These are phyloP conservation scores for Gorilla gorilla DNA, from an alignment of 2,113 vertebrate genomes.

Conservation along the genomic window DNA sequence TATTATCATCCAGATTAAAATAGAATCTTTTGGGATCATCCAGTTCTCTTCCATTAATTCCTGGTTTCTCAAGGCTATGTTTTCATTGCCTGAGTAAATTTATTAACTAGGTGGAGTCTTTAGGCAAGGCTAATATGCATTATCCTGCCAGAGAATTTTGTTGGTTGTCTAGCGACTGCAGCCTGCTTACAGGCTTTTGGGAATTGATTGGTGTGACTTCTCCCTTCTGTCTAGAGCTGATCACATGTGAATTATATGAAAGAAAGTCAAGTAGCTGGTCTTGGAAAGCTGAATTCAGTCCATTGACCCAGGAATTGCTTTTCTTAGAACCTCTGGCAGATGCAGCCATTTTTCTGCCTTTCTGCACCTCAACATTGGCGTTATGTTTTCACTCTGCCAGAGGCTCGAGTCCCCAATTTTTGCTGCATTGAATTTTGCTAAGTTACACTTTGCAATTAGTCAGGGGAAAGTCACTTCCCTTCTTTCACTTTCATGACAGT, in stretches of 20 bases:
- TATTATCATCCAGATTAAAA: not conserved
- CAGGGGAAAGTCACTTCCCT: not conserved
- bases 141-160: not conserved
- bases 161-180: not conserved
- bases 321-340: not conserved
- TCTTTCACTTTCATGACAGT: not conserved
- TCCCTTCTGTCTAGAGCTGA: not conserved
- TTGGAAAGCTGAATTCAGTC: not conserved
- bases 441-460: not conserved
- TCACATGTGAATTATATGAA: not conserved
- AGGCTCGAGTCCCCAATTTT: fast-evolving
- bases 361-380: not conserved
- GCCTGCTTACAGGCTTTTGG: not conserved
- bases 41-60: not conserved
- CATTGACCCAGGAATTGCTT: not conserved
- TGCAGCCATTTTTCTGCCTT: too few species aligned
- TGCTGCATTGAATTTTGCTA: not conserved
- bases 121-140: too few species aligned
- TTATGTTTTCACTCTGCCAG: not conserved
- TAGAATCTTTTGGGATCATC: not conserved
- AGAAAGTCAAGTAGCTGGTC: not conserved
- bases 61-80: not conserved
- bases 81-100: not conserved
- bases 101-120: not conserved
- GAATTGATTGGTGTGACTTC: not conserved